Percentiles rank a stretch among this genome's conserved stretches.
phyloP scores from a whole-genome alignment of 2,888 invertebrate species.

The Brachyptera risi region DNA sequence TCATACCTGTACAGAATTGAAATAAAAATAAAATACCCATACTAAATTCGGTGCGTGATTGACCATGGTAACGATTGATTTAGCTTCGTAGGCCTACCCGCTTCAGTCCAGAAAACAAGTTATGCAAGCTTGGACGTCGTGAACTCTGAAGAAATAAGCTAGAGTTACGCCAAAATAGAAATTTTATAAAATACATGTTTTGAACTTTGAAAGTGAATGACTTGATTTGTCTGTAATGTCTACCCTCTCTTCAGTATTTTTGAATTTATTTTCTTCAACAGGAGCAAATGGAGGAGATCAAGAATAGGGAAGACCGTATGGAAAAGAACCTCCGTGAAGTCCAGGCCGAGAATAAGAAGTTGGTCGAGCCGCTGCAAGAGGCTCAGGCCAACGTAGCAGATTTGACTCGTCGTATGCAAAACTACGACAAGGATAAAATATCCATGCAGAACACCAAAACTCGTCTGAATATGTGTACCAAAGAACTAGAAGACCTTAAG shows the following conservation, averaged over 20 bases:
- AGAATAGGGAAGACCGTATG: conserved; percentile 75
- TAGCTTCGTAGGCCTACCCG: too few relatives aligned
- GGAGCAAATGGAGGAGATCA: conserved; percentile 73
- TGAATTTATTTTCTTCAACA: conserved; percentile 32
- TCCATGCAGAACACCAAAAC: conserved; percentile 59
- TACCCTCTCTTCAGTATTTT: too few relatives aligned
- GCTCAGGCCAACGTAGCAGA: conserved; percentile 68
- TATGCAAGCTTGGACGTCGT: too few relatives aligned
- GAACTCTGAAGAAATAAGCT: too few relatives aligned
- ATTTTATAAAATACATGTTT: conserved; percentile 7
- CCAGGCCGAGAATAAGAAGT: conserved; percentile 65
- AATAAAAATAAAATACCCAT: too few relatives aligned
- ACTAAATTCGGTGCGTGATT: too few relatives aligned
- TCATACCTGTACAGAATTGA: too few relatives aligned
- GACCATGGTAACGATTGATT: too few relatives aligned
- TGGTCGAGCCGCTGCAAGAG: conserved; percentile 67
- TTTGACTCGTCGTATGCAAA: conserved; percentile 71
- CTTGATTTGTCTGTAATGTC: too few relatives aligned
- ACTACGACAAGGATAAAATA: conserved; percentile 81
- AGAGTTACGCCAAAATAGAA: not conserved
- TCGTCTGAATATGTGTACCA: conserved; percentile 42
- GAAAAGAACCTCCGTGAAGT: conserved; percentile 64
- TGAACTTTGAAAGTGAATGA: conserved; percentile 12
- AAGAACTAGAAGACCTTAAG: conserved; percentile 54
- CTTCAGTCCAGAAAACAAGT: too few relatives aligned